These are phyloP conservation scores for Lysandra bellargus DNA, from an alignment of 2,888 invertebrate species.

Conservation along the genomic window DNA sequence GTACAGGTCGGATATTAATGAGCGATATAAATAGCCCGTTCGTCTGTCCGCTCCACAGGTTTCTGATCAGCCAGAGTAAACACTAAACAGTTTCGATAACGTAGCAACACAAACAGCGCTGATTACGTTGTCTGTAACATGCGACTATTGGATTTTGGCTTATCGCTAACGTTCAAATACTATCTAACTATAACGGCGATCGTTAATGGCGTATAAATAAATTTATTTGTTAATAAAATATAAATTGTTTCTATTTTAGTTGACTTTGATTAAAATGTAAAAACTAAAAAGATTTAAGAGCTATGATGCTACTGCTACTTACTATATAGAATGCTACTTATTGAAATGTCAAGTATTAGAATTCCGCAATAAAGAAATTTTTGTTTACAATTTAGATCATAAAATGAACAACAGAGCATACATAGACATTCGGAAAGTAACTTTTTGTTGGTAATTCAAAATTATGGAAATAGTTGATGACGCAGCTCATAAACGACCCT, in stretches of 20 bases:
- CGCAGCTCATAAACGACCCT: neutral
- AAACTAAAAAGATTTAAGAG: too few relatives aligned
- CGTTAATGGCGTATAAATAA: neutral
- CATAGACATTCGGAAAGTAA: neutral
- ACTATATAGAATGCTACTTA: too few relatives aligned
- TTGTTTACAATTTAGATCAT: too few relatives aligned
- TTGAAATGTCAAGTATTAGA: neutral
- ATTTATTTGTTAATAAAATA: neutral
- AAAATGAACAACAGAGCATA: neutral
- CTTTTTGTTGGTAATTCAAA: too few relatives aligned
- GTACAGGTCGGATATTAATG: neutral
- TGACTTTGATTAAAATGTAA: too few relatives aligned
- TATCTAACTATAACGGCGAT: neutral
- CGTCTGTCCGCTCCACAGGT: neutral
- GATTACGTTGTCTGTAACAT: neutral
- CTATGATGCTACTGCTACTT: too few relatives aligned
- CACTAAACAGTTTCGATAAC: conserved; percentile 13
- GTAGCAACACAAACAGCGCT: neutral
- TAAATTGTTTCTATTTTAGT: neutral
- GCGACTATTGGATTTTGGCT: neutral
- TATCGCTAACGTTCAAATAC: neutral
- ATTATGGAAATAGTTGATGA: neutral
- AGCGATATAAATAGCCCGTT: neutral
- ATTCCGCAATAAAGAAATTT: neutral
- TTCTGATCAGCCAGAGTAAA: neutral